A percentile compares a stretch with the other conserved stretches of the same genome.
These are phyloP conservation scores for Euproctis similis DNA, from an alignment of 2,888 invertebrate species.

Conservation along the genomic window DNA sequence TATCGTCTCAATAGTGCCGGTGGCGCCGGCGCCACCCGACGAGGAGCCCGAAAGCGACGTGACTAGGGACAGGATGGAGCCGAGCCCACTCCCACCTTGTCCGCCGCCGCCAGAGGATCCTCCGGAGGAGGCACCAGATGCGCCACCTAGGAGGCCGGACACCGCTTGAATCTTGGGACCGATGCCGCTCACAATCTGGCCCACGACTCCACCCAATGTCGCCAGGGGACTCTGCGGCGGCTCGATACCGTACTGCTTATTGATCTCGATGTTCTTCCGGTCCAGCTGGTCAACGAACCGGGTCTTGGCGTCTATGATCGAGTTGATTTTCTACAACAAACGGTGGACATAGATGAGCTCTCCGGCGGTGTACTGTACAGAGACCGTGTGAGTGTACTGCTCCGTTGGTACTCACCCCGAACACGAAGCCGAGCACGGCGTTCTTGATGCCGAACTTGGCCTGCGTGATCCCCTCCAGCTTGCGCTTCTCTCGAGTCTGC, in stretches of 20 bases:
- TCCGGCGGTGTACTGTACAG: neutral
- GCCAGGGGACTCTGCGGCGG: slow-evolving; percentile 77
- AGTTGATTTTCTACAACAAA: slow-evolving; percentile 85
- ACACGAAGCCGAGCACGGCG: slow-evolving; percentile 87
- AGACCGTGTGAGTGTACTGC: neutral
- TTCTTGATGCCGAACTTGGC: slow-evolving; percentile 84
- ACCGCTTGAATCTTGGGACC: slow-evolving; percentile 79
- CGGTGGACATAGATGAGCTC: slow-evolving; percentile 16
- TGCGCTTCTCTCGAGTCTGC: slow-evolving; percentile 81
- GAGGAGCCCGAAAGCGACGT: slow-evolving; percentile 66
- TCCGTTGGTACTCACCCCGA: slow-evolving; percentile 86
- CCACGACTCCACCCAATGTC: slow-evolving; percentile 78
- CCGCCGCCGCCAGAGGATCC: slow-evolving; percentile 60
- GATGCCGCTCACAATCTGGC: slow-evolving; percentile 73
- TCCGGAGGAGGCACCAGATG: slow-evolving; percentile 64
- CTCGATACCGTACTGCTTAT: slow-evolving; percentile 83
- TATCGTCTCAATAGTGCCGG: slow-evolving; percentile 57
- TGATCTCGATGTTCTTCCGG: slow-evolving; percentile 83
- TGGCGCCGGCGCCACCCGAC: slow-evolving; percentile 40
- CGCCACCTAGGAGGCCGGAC: slow-evolving; percentile 72
- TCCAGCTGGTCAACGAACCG: slow-evolving; percentile 81
- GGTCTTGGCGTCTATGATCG: slow-evolving; percentile 87
- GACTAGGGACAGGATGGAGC: slow-evolving; percentile 64
- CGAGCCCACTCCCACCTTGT: slow-evolving; percentile 67
- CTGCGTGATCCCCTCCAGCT: slow-evolving; percentile 79